These are phyloP conservation scores for Buceros bicornis DNA, from an alignment of 2,797 vertebrate genomes.

Conservation along the genomic window DNA sequence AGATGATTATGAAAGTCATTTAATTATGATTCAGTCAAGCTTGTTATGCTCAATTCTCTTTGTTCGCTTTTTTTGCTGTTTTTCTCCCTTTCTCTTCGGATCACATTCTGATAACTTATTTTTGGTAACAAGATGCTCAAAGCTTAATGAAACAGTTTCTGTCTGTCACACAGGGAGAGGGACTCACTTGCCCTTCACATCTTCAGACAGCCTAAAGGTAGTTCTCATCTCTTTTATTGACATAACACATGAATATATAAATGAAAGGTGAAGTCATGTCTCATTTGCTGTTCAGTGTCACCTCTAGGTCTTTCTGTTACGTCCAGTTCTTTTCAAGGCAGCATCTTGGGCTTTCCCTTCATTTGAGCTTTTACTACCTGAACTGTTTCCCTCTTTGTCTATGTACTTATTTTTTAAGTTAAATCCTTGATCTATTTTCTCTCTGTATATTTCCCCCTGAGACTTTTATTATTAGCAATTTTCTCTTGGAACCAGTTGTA, in stretches of 20 bases:
- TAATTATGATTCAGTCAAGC: not conserved
- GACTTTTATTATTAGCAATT: not conserved
- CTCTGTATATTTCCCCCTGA: not conserved
- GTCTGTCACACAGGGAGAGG: not conserved
- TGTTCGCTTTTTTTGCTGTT: not conserved
- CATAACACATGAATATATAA: not conserved
- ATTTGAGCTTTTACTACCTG: not conserved
- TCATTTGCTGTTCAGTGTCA: not conserved
- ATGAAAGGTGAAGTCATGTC: not conserved
- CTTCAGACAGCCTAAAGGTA: constrained; percentile 13
- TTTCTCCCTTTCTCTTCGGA: not conserved
- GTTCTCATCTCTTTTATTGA: constrained; percentile 8
- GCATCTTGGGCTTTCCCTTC: not conserved
- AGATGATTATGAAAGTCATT: not conserved
- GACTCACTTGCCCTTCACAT: not conserved
- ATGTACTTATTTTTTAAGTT: not conserved
- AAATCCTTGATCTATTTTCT: not conserved
- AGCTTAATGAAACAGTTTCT: constrained; percentile 13
- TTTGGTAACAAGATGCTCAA: not conserved
- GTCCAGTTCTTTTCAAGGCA: not conserved
- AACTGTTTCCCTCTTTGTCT: not conserved
- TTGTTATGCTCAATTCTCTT: not conserved
- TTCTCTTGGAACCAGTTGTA: not conserved
- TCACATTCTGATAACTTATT: not conserved
- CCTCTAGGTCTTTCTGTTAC: not conserved